These are phyloP conservation scores for Drosophila pachea DNA, from an alignment of 1,140 invertebrate species.

Conservation along the genomic window DNA sequence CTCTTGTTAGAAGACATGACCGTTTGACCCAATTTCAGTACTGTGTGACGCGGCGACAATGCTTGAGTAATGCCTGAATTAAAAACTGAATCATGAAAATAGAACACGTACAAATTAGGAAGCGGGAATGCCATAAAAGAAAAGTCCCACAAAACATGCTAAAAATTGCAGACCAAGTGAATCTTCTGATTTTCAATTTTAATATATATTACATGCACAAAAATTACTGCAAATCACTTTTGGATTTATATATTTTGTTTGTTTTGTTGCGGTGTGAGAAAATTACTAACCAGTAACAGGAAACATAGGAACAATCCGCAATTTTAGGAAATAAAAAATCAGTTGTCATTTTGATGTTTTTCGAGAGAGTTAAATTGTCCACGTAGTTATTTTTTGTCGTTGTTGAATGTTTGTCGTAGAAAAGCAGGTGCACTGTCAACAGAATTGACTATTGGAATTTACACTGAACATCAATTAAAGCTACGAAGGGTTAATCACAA, in stretches of 20 bases:
- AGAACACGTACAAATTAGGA: no score
- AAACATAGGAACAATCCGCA: slow-evolving; percentile 84
- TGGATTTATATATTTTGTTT: background rate
- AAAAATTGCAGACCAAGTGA: background rate
- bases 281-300: slow-evolving; percentile 83
- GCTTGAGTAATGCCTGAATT: slow-evolving; percentile 59
- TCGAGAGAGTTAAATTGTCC: slow-evolving; percentile 3
- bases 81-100: slow-evolving; percentile 19
- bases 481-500: background rate
- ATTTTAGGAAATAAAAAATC: slow-evolving; percentile 82
- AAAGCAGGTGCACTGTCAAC: background rate
- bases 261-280: background rate
- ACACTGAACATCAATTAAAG: background rate
- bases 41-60: slow-evolving; percentile 49
- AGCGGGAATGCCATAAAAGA: background rate
- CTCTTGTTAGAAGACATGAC: slow-evolving; percentile 66
- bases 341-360: slow-evolving; percentile 65
- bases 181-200: no score
- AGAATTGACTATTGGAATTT: slow-evolving; percentile 8
- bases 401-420: background rate
- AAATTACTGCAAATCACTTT: no score
- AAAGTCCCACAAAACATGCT: slow-evolving; percentile 28
- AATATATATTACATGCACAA: no score
- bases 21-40: slow-evolving; percentile 72
- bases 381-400: slow-evolving; percentile 3